Percentiles rank a stretch among this genome's conserved stretches.
Evolutionary conservation across 2,888 invertebrate genomes (phyloP).

Genomic region (Escarpia spicata): DNA sequence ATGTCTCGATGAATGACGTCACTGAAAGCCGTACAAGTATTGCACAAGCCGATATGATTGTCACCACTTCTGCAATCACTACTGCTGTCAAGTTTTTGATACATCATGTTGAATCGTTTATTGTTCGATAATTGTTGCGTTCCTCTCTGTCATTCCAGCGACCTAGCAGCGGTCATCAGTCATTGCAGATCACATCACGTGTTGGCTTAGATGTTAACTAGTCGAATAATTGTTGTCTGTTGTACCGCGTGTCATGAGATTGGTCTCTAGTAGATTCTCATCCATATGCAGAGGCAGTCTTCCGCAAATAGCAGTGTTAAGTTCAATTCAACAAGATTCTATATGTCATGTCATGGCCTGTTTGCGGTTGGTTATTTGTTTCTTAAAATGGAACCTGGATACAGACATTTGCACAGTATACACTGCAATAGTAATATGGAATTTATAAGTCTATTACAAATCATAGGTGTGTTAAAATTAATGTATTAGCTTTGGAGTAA

Average conservation of each 20-base stretch:
- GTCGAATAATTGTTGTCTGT: neutral
- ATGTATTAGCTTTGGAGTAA: too few species aligned
- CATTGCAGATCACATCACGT: neutral
- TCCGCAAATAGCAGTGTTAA: neutral
- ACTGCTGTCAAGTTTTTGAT: neutral
- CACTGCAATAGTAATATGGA: too few species aligned
- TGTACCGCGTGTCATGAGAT: neutral
- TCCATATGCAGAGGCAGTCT: neutral
- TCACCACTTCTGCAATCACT: neutral
- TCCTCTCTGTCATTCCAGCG: neutral
- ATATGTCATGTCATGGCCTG: neutral
- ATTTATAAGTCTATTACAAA: too few species aligned
- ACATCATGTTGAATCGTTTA: neutral
- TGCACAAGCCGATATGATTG: neutral
- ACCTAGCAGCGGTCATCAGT: neutral
- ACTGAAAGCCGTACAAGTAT: neutral
- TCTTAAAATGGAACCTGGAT: neutral
- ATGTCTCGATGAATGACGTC: neutral
- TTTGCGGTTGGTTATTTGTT: neutral
- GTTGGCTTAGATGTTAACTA: neutral
- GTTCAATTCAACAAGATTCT: neutral
- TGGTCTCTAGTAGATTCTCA: neutral
- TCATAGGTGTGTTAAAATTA: too few species aligned
- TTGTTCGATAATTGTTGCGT: neutral
- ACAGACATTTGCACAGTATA: neutral